Conservation (phyloP, 2,797 vertebrate species). For the Onychomys arenicola region DNA sequence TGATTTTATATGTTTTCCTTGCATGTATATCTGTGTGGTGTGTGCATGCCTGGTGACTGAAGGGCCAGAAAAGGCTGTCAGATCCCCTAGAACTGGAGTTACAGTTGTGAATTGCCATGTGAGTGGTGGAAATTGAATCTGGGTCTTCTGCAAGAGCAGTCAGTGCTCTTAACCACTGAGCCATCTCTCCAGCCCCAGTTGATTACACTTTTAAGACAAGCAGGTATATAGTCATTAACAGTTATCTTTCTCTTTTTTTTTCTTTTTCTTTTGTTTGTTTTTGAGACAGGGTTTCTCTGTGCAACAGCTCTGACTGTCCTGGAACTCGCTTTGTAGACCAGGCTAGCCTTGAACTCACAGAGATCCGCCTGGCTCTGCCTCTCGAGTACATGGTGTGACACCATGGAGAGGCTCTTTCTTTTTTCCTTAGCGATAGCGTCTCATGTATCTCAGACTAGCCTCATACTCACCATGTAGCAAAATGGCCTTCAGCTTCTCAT, state of each 20-base stretch:
- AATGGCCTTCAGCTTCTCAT: background rate
- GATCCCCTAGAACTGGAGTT: background rate
- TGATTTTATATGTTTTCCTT: background rate
- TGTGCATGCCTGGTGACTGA: background rate
- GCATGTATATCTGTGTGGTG: background rate
- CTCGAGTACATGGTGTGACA: background rate
- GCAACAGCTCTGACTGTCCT: background rate
- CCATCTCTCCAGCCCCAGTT: background rate
- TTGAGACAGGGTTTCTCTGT: background rate
- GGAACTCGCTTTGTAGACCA: background rate
- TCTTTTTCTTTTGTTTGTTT: background rate
- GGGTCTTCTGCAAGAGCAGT: background rate
- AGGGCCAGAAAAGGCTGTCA: background rate
- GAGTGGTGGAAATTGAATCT: background rate
- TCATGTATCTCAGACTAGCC: background rate
- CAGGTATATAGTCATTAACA: background rate
- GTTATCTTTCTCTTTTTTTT: background rate
- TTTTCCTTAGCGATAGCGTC: background rate
- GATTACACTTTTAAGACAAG: background rate
- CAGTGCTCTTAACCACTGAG: background rate
- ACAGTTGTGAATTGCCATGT: background rate
- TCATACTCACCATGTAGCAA: background rate
- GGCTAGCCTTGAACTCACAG: background rate
- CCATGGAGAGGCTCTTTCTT: background rate
- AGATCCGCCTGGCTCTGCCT: background rate